Evolutionary conservation across 1,140 invertebrate species (phyloP).

Genomic region (Triops longicaudatus): DNA sequence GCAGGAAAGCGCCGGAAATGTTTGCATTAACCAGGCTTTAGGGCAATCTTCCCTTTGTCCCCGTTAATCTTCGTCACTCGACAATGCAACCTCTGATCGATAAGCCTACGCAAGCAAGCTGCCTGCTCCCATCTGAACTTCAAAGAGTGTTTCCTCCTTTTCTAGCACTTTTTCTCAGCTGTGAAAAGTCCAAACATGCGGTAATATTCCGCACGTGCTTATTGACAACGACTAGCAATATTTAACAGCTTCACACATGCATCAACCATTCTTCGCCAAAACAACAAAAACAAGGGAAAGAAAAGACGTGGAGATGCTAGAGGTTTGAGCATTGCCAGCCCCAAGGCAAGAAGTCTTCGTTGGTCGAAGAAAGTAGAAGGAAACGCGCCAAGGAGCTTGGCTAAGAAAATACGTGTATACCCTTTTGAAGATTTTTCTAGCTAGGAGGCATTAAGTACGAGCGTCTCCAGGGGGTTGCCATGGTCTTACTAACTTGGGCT

Average conservation of each 20-base stretch:
- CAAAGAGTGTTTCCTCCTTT: background rate
- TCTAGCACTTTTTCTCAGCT: background rate
- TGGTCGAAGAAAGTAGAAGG: background rate
- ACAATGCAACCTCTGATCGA: constrained; percentile 1
- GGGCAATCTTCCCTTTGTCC: constrained; percentile 2
- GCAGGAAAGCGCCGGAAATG: background rate
- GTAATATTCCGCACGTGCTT: background rate
- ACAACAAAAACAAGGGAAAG: background rate
- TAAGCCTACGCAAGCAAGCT: background rate
- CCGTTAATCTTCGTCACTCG: constrained; percentile 6
- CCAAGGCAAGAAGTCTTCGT: background rate
- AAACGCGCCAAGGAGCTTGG: background rate
- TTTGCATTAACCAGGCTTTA: background rate
- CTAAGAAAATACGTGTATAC: background rate
- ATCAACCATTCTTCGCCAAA: background rate
- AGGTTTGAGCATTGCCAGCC: background rate
- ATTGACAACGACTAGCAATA: background rate
- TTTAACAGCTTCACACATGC: background rate
- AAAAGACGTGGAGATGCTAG: too few relatives aligned
- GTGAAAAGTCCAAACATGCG: background rate
- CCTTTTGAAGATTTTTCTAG: background rate
- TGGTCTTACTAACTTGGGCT: background rate
- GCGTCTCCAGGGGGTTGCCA: background rate
- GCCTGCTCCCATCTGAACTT: background rate
- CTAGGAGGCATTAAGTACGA: background rate